These are phyloP conservation scores for Hucho hucho DNA, from an alignment of 2,113 vertebrate species.

Conservation along the genomic window DNA sequence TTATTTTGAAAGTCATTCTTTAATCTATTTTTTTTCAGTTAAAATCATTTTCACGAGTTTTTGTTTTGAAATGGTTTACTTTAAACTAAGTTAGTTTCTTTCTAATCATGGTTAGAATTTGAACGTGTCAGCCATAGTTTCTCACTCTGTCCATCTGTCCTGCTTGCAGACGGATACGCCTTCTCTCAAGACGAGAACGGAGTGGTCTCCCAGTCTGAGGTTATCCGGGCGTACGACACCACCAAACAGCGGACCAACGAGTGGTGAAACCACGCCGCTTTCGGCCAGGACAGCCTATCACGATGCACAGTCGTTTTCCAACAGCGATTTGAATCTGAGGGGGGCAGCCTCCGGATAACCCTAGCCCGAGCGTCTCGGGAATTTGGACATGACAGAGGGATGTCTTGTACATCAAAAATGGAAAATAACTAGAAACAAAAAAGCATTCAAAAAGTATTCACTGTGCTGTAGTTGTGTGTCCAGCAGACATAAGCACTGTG, in stretches of 20 bases:
- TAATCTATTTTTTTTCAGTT: slow-evolving; percentile 21
- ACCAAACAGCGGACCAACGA: slow-evolving; percentile 92
- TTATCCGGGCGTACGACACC: slow-evolving; percentile 96
- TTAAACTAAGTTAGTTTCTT: not conserved
- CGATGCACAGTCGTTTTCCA: slow-evolving; percentile 36
- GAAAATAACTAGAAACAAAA: slow-evolving; percentile 46
- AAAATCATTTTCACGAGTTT: not conserved
- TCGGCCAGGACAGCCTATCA: slow-evolving; percentile 32
- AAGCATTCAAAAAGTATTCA: slow-evolving; percentile 46
- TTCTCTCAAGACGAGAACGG: slow-evolving; percentile 99
- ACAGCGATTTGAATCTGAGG: slow-evolving; percentile 47
- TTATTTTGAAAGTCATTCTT: slow-evolving; percentile 12
- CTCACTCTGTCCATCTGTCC: slow-evolving; percentile 13
- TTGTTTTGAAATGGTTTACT: not conserved
- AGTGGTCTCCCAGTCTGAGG: slow-evolving; percentile 97
- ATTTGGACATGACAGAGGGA: slow-evolving; percentile 34
- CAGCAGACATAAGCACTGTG: slow-evolving; percentile 84
- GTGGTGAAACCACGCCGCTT: slow-evolving; percentile 79
- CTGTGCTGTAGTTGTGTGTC: slow-evolving; percentile 67
- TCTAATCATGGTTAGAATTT: not conserved
- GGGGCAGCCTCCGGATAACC: slow-evolving; percentile 36
- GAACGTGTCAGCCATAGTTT: not conserved
- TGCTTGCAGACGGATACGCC: slow-evolving; percentile 88
- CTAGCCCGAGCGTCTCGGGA: slow-evolving; percentile 31
- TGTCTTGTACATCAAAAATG: slow-evolving; percentile 34